Evolutionary conservation across 2,113 vertebrate genomes (phyloP).

Genomic region (Falcunculus frontatus): DNA sequence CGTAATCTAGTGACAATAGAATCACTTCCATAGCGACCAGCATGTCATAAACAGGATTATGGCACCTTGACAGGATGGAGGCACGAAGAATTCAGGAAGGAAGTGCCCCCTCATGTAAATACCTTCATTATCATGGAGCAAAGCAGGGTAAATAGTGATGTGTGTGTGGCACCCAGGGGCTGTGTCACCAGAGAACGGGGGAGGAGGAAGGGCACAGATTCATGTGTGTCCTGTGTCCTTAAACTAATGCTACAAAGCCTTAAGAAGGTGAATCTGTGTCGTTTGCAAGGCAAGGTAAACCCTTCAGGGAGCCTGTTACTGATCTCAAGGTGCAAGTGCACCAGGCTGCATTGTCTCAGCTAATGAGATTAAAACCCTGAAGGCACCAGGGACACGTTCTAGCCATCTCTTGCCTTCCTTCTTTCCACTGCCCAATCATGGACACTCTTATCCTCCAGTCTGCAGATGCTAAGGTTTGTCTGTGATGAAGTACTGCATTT

Average conservation of each 20-base stretch:
- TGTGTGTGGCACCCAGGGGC: not conserved
- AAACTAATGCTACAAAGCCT: not conserved
- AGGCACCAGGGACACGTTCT: not conserved
- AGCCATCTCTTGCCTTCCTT: not conserved
- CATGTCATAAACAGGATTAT: not conserved
- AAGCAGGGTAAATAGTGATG: not conserved
- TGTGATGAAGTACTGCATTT: not conserved
- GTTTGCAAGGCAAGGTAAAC: not conserved
- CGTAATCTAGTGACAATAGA: not conserved
- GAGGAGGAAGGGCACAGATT: not conserved
- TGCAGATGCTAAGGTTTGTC: not conserved
- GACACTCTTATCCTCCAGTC: not conserved
- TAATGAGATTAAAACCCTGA: not conserved
- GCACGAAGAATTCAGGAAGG: not conserved
- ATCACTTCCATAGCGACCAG: not conserved
- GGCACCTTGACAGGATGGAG: not conserved
- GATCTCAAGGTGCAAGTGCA: not conserved
- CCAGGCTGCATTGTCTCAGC: not conserved
- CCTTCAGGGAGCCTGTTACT: not conserved
- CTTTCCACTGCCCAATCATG: not conserved
- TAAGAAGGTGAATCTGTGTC: not conserved
- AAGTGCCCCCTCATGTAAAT: not conserved
- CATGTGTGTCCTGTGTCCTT: not conserved
- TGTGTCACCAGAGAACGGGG: not conserved
- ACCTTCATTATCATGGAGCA: accelerated